phyloP scores from a whole-genome alignment of 2,797 vertebrate genomes.

The Moxostoma hubbsi region DNA sequence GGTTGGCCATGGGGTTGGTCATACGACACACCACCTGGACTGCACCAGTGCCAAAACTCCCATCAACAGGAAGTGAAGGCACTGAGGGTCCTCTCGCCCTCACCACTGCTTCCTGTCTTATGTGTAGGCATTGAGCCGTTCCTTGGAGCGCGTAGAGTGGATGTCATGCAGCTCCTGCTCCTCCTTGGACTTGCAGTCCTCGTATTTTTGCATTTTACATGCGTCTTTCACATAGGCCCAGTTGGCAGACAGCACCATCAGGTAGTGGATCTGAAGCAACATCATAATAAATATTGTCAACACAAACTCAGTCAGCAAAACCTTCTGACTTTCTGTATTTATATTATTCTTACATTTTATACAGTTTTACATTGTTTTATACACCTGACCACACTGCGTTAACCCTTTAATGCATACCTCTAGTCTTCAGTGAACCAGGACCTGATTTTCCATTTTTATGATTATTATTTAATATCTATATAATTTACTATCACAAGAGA shows the following conservation, averaged over 20 bases:
- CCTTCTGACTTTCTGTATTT: neutral
- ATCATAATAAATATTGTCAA: neutral
- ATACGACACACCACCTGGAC: conserved; percentile 79
- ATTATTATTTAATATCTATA: too few relatives aligned
- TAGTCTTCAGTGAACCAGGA: too few relatives aligned
- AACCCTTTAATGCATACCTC: too few relatives aligned
- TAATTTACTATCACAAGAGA: too few relatives aligned
- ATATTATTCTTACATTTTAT: too few relatives aligned
- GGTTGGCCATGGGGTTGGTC: conserved; percentile 77
- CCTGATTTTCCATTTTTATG: too few relatives aligned
- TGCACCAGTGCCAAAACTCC: conserved; percentile 67
- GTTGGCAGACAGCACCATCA: conserved; percentile 98
- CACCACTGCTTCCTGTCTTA: conserved; percentile 74
- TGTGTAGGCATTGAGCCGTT: conserved; percentile 98
- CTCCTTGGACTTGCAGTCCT: conserved; percentile 99
- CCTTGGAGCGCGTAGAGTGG: conserved; percentile 98
- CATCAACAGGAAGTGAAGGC: conserved; percentile 55
- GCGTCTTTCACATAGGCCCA: conserved; percentile 99
- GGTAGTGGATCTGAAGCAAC: conserved; percentile 88
- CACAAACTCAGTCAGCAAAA: too few relatives aligned
- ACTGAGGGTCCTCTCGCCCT: conserved; percentile 53
- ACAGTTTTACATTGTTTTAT: too few relatives aligned
- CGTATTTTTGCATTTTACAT: conserved; percentile 98
- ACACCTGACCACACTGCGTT: too few relatives aligned
- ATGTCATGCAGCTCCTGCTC: conserved; percentile 98